Evolutionary conservation across 2,797 vertebrate species (phyloP).

Genomic region (Threskiornis aethiopicus): DNA sequence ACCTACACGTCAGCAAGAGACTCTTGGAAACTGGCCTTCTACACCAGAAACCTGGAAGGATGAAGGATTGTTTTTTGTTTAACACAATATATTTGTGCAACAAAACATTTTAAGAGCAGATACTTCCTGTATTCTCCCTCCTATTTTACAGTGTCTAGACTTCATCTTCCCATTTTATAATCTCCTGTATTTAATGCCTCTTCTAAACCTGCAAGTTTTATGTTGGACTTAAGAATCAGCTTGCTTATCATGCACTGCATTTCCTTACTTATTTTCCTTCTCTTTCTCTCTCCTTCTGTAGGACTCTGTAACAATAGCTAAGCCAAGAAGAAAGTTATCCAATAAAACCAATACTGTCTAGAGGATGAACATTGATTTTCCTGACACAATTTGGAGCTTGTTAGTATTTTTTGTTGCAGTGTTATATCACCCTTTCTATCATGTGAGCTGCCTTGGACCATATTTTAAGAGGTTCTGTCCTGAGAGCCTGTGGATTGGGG

Average conservation of each 20-base stretch:
- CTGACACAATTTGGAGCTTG: not conserved
- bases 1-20: not conserved
- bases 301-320: not conserved
- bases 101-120: not conserved
- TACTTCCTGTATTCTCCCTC: not conserved
- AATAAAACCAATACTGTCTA: not conserved
- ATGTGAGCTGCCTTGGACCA: not conserved
- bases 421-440: not conserved
- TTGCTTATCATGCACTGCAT: not conserved
- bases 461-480: not conserved
- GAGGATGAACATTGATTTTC: not conserved
- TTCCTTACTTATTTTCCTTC: not conserved
- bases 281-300: not conserved
- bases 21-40: not conserved
- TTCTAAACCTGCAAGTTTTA: not conserved
- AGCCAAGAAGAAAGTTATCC: not conserved
- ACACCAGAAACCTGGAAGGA: not conserved
- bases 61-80: not conserved
- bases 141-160: not conserved
- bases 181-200: not conserved
- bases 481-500: not conserved
- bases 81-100: not conserved
- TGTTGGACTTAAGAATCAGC: not conserved
- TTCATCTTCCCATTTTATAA: conserved; percentile 18
- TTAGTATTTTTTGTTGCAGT: conserved; percentile 17